Conservation (phyloP, 2,888 invertebrate species). For the Zelleria hepariella region DNA sequence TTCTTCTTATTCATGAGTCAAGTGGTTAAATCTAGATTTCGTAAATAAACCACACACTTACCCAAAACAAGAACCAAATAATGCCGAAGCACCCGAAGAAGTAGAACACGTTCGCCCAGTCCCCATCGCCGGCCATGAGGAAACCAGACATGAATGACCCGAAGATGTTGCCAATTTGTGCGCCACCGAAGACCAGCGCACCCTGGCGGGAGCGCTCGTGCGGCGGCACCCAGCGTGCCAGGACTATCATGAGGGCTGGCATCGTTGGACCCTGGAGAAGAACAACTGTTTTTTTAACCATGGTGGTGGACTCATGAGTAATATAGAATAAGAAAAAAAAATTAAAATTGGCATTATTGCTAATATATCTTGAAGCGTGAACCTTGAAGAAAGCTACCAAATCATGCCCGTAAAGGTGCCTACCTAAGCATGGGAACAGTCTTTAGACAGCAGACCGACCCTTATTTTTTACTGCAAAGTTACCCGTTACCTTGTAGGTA, state of each 20-base stretch:
- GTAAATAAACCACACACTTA: no score
- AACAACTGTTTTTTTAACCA: no score
- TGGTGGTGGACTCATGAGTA: no score
- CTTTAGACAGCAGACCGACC: no score
- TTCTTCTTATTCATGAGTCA: no score
- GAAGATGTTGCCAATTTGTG: conserved; percentile 71
- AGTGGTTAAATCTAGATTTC: no score
- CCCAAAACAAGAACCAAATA: conserved; percentile 71
- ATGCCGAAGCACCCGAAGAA: conserved; percentile 71
- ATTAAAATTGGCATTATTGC: neutral
- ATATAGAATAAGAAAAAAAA: neutral
- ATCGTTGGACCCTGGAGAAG: conserved; percentile 82
- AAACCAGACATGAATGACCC: conserved; percentile 71
- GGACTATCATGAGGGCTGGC: conserved; percentile 75
- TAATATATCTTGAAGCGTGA: no score
- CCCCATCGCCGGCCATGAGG: conserved; percentile 61
- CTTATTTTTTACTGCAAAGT: no score
- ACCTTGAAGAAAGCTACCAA: no score
- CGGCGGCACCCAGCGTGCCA: conserved; percentile 75
- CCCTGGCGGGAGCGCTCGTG: conserved; percentile 73
- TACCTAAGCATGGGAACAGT: no score
- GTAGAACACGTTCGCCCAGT: conserved; percentile 75
- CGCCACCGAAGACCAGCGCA: conserved; percentile 73
- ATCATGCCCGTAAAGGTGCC: no score
- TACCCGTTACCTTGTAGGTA: no score